Evolutionary conservation across 2,888 invertebrate genomes (phyloP).

Genomic region (Anthoptus insignis): DNA sequence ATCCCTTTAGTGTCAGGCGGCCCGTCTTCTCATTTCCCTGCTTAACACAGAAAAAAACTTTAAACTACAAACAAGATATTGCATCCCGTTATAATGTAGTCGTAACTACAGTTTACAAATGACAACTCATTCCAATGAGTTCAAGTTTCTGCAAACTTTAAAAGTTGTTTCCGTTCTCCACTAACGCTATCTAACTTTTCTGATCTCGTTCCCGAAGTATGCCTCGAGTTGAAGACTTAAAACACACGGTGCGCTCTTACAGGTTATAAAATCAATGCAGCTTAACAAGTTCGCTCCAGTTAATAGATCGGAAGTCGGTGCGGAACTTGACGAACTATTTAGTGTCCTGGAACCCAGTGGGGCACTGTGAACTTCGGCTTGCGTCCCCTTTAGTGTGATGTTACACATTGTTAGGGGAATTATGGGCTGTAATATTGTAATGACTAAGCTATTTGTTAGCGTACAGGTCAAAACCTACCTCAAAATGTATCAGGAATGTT

Average conservation of each 20-base stretch:
- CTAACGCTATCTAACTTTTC: conserved; percentile 67
- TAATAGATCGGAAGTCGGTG: conserved; percentile 67
- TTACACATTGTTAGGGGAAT: too few species aligned
- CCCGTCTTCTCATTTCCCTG: too few species aligned
- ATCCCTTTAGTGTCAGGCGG: too few species aligned
- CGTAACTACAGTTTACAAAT: conserved; percentile 59
- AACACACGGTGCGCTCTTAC: conserved; percentile 52
- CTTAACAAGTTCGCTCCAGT: conserved; percentile 70
- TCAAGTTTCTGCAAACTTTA: neutral
- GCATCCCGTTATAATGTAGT: conserved; percentile 45
- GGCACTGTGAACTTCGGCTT: conserved; percentile 6
- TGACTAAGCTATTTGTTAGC: too few species aligned
- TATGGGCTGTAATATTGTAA: too few species aligned
- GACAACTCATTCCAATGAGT: neutral
- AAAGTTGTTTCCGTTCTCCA: conserved; percentile 46
- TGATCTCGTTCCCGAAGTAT: conserved; percentile 57
- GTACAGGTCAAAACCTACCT: too few species aligned
- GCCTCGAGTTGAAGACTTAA: conserved; percentile 59
- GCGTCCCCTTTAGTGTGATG: conserved; percentile 26
- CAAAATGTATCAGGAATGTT: too few species aligned
- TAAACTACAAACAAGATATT: too few species aligned
- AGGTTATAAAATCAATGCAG: conserved; percentile 72
- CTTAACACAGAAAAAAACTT: too few species aligned
- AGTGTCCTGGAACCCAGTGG: conserved; percentile 14
- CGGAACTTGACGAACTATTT: conserved; percentile 11